A percentile compares a stretch with the other conserved stretches of the same genome.
phyloP scores from a whole-genome alignment of 2,888 invertebrate genomes.

The Stegophylla sp. region DNA sequence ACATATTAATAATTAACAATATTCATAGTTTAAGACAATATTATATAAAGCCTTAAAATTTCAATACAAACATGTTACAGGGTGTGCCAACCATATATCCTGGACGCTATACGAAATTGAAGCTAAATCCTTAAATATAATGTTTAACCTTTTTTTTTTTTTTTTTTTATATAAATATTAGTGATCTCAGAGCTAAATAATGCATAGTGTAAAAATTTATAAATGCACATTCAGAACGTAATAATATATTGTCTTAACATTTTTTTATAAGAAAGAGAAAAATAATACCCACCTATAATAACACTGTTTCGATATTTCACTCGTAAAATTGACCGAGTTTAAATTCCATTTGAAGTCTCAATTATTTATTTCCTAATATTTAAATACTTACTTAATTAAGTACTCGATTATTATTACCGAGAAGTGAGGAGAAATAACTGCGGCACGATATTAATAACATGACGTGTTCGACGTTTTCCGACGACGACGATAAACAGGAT shows the following conservation, averaged over 20 bases:
- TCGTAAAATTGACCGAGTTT: conserved; percentile 36
- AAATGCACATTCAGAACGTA: too few relatives aligned
- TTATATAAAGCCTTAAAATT: neutral
- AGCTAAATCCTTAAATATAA: too few relatives aligned
- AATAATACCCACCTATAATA: too few relatives aligned
- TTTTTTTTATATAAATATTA: too few relatives aligned
- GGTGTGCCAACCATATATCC: too few relatives aligned
- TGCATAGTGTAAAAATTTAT: too few relatives aligned
- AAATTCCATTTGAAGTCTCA: neutral
- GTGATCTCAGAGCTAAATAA: too few relatives aligned
- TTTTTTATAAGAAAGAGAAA: neutral
- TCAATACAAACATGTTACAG: too few relatives aligned
- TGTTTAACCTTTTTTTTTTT: too few relatives aligned
- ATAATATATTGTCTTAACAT: too few relatives aligned
- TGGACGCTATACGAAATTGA: too few relatives aligned
- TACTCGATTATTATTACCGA: neutral
- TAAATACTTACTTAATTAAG: conserved; percentile 26
- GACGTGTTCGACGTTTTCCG: conserved; percentile 18
- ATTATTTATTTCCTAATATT: neutral
- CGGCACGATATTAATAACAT: neutral
- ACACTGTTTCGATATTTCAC: neutral
- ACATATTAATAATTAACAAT: neutral
- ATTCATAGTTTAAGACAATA: neutral
- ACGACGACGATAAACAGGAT: conserved; percentile 41
- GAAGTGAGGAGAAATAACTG: conserved; percentile 8